Percentiles rank a stretch among this genome's conserved stretches.
These are phyloP conservation scores for Phortica magna DNA, from an alignment of 2,888 invertebrate species.

Conservation along the genomic window DNA sequence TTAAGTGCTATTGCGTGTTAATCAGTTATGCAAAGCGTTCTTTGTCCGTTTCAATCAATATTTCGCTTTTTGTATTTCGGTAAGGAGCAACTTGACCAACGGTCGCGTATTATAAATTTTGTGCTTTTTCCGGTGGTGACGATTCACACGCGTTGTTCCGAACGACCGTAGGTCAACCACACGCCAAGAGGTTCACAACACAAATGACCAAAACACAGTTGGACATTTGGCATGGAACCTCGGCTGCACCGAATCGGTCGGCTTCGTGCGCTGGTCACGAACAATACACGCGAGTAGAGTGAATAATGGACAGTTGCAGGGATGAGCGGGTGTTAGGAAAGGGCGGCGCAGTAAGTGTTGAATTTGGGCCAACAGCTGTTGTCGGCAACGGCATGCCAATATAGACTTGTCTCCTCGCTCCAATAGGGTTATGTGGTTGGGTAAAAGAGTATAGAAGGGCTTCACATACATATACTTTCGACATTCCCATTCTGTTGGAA, in stretches of 20 bases:
- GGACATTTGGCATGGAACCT: conserved; percentile 44
- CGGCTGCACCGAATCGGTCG: conserved; percentile 46
- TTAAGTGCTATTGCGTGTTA: conserved; percentile 11
- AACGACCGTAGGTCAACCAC: conserved; percentile 51
- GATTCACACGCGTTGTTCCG: conserved; percentile 25
- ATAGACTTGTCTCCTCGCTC: neutral
- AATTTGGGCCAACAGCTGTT: conserved; percentile 45
- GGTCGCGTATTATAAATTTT: conserved; percentile 38
- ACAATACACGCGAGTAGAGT: neutral
- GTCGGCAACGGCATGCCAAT: neutral
- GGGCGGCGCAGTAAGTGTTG: conserved; percentile 28
- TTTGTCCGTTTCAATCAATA: conserved; percentile 33
- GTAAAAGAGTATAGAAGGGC: neutral
- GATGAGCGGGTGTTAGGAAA: neutral
- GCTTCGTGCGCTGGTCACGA: conserved; percentile 9
- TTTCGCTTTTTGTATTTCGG: conserved; percentile 4
- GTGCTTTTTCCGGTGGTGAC: conserved; percentile 40
- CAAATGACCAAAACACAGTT: conserved; percentile 72
- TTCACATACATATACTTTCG: neutral
- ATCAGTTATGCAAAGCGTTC: neutral
- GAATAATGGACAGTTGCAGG: no score
- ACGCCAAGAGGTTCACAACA: conserved; percentile 68
- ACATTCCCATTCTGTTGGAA: no score
- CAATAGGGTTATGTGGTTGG: neutral
- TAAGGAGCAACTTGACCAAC: conserved; percentile 27